A percentile compares a stretch with the other conserved stretches of the same genome.
These are phyloP conservation scores for Drosophila kanekoi DNA, from an alignment of 2,888 invertebrate genomes.

Conservation along the genomic window DNA sequence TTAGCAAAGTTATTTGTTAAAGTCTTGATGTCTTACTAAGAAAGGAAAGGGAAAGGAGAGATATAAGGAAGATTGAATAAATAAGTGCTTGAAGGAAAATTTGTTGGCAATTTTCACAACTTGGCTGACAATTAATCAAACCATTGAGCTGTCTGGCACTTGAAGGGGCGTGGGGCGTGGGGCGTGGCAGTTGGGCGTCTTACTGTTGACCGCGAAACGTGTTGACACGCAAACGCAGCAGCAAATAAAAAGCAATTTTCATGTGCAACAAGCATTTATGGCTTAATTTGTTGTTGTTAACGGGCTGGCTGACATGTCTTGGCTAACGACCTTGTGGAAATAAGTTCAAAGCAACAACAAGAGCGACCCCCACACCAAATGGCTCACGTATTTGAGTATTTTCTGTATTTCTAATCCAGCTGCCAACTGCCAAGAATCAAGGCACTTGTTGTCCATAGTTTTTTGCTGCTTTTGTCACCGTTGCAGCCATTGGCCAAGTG, in stretches of 20 bases:
- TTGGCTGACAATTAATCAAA: conserved; percentile 35
- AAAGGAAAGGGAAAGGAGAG: background rate
- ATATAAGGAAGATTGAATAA: background rate
- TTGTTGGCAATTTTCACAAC: conserved; percentile 5
- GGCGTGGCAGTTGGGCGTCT: conserved; percentile 55
- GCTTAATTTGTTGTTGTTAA: conserved; percentile 70
- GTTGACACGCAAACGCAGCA: conserved; percentile 71
- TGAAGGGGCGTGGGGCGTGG: conserved; percentile 30
- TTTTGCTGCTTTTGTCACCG: conserved; percentile 32
- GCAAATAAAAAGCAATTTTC: conserved; percentile 62
- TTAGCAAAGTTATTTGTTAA: too few species aligned
- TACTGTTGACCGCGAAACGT: conserved; percentile 68
- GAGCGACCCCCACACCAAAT: conserved; percentile 75
- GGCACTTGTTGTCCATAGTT: conserved; percentile 48
- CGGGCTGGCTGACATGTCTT: conserved; percentile 58
- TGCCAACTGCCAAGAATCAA: conserved; percentile 64
- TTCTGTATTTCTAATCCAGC: conserved; percentile 52
- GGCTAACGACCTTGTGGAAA: conserved; percentile 75
- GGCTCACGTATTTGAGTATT: conserved; percentile 55
- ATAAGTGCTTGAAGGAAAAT: too few species aligned
- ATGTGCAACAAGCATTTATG: conserved; percentile 78
- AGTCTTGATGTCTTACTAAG: too few species aligned
- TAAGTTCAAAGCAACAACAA: conserved; percentile 81
- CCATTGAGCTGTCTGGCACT: conserved; percentile 45
- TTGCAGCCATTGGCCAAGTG: conserved; percentile 59